Percentiles rank a stretch among this genome's conserved stretches.
phyloP scores from a whole-genome alignment of 2,888 invertebrate species.

The Chaetoderma sp. region DNA sequence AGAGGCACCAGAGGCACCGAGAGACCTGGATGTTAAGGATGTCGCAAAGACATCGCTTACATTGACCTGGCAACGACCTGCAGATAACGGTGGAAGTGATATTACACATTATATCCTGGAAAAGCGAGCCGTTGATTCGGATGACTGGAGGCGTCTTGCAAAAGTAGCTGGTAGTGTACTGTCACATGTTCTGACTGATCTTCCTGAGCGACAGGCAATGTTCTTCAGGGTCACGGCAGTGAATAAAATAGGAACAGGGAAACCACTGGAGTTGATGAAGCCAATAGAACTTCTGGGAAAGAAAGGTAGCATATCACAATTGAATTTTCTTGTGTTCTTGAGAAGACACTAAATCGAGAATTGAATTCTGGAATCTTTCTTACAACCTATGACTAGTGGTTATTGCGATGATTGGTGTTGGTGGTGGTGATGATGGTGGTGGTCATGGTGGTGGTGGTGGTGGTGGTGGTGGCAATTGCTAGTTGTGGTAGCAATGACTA shows the following conservation, averaged over 20 bases:
- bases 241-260: slow-evolving; percentile 73
- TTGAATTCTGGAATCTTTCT: too few species aligned
- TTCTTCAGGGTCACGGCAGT: slow-evolving; percentile 87
- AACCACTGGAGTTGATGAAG: slow-evolving; percentile 54
- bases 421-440: too few species aligned
- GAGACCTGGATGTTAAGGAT: slow-evolving; percentile 53
- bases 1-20: slow-evolving; percentile 57
- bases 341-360: too few species aligned
- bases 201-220: slow-evolving; percentile 73
- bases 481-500: too few species aligned
- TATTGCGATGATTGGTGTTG: too few species aligned
- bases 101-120: slow-evolving; percentile 66
- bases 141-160: slow-evolving; percentile 77
- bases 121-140: slow-evolving; percentile 75
- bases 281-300: slow-evolving; percentile 48
- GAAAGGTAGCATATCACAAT: too few species aligned
- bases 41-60: slow-evolving; percentile 55
- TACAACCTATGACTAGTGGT: too few species aligned
- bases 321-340: too few species aligned
- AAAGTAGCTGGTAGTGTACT: slow-evolving; percentile 49
- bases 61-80: slow-evolving; percentile 63
- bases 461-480: too few species aligned
- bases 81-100: slow-evolving; percentile 58
- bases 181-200: slow-evolving; percentile 46
- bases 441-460: too few species aligned